Evolutionary conservation across 2,113 vertebrate species (phyloP), one percentile per base, ranked within the genome.

Genomic region (Semnopithecus entellus): DNA sequence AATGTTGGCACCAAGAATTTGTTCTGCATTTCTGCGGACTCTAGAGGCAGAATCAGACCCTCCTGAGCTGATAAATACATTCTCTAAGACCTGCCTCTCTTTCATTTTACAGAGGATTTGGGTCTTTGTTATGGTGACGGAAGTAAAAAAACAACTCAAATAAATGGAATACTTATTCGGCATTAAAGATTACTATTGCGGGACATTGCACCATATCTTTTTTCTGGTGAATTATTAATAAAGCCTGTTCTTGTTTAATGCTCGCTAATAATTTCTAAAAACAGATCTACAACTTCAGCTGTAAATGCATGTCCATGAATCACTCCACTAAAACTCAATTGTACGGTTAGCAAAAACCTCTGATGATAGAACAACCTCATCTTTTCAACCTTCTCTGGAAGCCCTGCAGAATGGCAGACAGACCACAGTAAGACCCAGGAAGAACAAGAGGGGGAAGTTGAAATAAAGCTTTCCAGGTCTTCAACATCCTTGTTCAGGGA

Each of bases 181-280:
- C 90, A 95, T 91, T 91, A 96, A 93, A 82, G 61, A 96, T 96
- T 30, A 81, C 86, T 86, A 18, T 89, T 91, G 96, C 14, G 1
- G 94, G 92, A 91, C 96, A 81, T 83, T 89, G 86, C 6, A 6
- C 81, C 48, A 2, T 83, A 79, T 96, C 88, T 96, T 93, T 88
- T 85, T 70, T 55, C 96, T 97, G 94, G 52, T 98, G 94, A 98
- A 98, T 98, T 98, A 97, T 98, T 98, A 98, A 98, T 98, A 93
- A 97, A 84, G 92, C 68, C 85, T 88, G 88, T 96, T 98, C 97
- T 96, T 97, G 92, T 98, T 97, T 97, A 98, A 97, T 97, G 97
- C 94, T 88, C 95, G 96, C 85, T 97, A 96, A 98, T 97, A 98
- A 97, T 98, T 97, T 97, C 97, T 97, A 97, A 97, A 98, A 98